Evolutionary conservation across 2,113 vertebrate species (phyloP).

Genomic region (Bubo bubo): DNA sequence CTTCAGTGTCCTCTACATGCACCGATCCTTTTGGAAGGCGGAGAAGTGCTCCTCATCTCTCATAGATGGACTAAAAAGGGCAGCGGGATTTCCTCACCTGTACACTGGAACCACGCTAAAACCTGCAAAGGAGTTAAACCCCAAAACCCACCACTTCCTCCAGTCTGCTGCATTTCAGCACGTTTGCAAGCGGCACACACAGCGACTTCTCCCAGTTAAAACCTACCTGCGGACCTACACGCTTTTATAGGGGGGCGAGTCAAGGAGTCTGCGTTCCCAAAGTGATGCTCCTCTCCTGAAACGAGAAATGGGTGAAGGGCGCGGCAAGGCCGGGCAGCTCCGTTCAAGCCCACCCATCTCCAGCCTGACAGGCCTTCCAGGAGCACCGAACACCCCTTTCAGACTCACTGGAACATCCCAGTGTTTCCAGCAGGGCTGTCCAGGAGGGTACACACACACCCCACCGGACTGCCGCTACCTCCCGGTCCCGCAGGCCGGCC

Average conservation of each 20-base stretch:
- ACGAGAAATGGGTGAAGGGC: background rate
- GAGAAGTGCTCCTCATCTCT: background rate
- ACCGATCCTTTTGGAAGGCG: rapidly evolving
- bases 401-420: rapidly evolving
- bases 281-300: background rate
- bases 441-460: rapidly evolving
- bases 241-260: conserved; percentile 64
- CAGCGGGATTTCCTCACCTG: rapidly evolving
- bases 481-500: background rate
- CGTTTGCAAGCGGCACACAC: background rate
- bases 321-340: background rate
- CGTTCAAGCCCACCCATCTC: rapidly evolving
- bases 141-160: rapidly evolving
- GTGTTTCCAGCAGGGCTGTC: background rate
- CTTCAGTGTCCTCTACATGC: rapidly evolving
- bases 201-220: rapidly evolving
- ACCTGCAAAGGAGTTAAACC: background rate
- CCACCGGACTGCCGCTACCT: background rate
- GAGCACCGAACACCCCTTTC: background rate
- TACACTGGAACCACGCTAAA: rapidly evolving
- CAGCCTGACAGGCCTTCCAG: background rate
- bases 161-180: background rate
- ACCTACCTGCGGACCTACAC: conserved; percentile 45
- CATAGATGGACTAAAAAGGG: rapidly evolving
- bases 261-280: background rate